These are phyloP conservation scores for Dolichomitus sp. DNA, from an alignment of 2,888 invertebrate genomes.

Conservation along the genomic window DNA sequence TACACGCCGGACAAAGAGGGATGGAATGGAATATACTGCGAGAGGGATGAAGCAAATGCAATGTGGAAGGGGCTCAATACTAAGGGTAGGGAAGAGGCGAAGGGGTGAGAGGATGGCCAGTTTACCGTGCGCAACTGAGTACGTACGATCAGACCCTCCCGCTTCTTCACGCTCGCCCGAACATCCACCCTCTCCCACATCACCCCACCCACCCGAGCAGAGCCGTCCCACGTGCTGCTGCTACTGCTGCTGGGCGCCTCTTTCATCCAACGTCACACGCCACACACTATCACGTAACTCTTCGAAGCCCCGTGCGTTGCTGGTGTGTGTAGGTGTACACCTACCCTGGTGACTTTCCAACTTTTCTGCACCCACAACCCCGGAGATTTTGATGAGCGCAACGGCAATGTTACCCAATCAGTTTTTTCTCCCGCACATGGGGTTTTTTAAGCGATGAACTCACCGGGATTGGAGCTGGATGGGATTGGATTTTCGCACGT, in stretches of 20 bases:
- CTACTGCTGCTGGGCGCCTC: slow-evolving; percentile 76
- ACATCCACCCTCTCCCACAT: slow-evolving; percentile 75
- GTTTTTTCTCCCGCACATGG: neutral
- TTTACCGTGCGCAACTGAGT: slow-evolving; percentile 66
- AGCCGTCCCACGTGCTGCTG: slow-evolving; percentile 75
- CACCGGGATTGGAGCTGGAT: slow-evolving; percentile 32
- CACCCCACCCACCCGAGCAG: slow-evolving; percentile 38
- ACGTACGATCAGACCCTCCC: slow-evolving; percentile 48
- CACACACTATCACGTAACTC: slow-evolving; percentile 69
- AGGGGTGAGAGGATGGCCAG: slow-evolving; percentile 53
- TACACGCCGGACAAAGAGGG: slow-evolving; percentile 49
- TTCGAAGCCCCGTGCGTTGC: slow-evolving; percentile 34
- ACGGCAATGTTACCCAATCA: slow-evolving; percentile 57
- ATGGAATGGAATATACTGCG: slow-evolving; percentile 35
- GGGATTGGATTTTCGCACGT: neutral
- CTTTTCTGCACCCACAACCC: slow-evolving; percentile 49
- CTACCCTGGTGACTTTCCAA: slow-evolving; percentile 76
- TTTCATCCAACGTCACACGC: slow-evolving; percentile 74
- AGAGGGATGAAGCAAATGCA: slow-evolving; percentile 46
- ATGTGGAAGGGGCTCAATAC: slow-evolving; percentile 17
- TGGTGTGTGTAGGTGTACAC: slow-evolving; percentile 75
- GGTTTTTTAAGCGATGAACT: slow-evolving; percentile 48
- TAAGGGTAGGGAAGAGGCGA: slow-evolving; percentile 39
- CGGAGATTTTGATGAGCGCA: slow-evolving; percentile 84
- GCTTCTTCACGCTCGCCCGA: slow-evolving; percentile 37